These are phyloP conservation scores for Dipus sagitta DNA, from an alignment of 2,797 vertebrate species.

Conservation along the genomic window DNA sequence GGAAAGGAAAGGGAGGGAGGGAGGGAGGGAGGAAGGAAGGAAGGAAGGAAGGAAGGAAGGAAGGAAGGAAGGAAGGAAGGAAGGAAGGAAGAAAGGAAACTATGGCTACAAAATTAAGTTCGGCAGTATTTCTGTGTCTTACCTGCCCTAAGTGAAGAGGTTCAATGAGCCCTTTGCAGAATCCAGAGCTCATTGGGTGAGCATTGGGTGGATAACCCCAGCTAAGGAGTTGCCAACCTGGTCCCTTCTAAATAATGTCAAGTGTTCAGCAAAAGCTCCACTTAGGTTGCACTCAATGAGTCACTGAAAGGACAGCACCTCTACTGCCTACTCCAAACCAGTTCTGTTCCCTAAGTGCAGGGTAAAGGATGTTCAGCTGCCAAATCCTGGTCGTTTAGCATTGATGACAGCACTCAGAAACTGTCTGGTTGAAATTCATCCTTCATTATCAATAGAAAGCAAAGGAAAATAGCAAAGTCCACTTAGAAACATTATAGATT, in stretches of 20 bases:
- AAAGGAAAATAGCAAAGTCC: constrained; percentile 16
- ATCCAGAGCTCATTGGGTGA: background rate
- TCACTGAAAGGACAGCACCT: background rate
- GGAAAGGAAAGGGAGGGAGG: background rate
- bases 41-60: background rate
- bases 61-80: background rate
- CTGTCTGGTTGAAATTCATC: background rate
- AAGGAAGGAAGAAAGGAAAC: background rate
- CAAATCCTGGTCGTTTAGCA: background rate
- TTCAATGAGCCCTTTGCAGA: background rate
- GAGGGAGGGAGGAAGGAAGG: background rate
- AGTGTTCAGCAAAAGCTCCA: background rate
- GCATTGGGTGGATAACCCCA: background rate
- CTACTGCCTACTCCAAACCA: background rate
- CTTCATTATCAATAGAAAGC: constrained; percentile 23
- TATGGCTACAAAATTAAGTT: constrained; percentile 18
- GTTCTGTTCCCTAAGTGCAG: background rate
- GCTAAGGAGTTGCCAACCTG: background rate
- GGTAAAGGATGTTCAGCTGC: background rate
- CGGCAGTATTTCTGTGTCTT: background rate
- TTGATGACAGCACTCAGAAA: background rate
- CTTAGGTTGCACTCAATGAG: background rate
- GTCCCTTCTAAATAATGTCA: background rate
- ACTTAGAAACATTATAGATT: constrained; percentile 25
- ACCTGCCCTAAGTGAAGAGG: background rate